Conservation (phyloP, 2,888 invertebrate genomes). For the Boloria euphrosyne region DNA sequence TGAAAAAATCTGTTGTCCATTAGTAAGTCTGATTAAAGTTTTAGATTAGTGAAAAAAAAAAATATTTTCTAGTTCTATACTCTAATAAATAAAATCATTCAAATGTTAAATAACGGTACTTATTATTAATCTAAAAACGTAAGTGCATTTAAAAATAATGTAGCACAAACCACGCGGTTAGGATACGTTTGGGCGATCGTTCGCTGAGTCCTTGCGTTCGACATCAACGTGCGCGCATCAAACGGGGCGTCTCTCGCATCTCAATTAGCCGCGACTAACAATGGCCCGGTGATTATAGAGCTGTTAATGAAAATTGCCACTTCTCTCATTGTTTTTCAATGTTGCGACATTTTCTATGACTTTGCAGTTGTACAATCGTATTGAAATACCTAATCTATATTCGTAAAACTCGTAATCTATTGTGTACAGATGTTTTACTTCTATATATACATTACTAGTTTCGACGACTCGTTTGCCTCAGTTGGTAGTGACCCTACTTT, state of each 20-base stretch:
- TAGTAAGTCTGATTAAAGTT: too few relatives aligned
- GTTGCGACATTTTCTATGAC: conserved; percentile 25
- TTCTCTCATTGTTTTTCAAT: conserved; percentile 35
- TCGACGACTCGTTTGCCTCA: too few relatives aligned
- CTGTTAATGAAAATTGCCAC: conserved; percentile 41
- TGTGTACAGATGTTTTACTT: too few relatives aligned
- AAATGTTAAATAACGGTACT: too few relatives aligned
- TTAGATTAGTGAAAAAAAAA: too few relatives aligned
- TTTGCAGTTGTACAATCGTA: not conserved
- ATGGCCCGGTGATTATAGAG: conserved; percentile 66
- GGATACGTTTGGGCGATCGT: conserved; percentile 26
- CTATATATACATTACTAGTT: too few relatives aligned
- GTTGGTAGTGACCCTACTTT: too few relatives aligned
- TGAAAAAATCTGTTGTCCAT: too few relatives aligned
- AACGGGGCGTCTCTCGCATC: conserved; percentile 63
- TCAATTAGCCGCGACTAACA: conserved; percentile 65
- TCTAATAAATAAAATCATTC: too few relatives aligned
- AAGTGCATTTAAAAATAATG: not conserved
- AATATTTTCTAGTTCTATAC: too few relatives aligned
- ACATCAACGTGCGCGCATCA: conserved; percentile 66
- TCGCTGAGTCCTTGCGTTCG: conserved; percentile 57
- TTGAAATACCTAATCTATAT: not conserved
- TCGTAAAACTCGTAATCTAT: too few relatives aligned
- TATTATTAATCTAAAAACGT: too few relatives aligned
- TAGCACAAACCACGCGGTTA: conserved; percentile 10